Evolutionary conservation across 2,797 vertebrate species (phyloP).

Genomic region (Martes flavigula): DNA sequence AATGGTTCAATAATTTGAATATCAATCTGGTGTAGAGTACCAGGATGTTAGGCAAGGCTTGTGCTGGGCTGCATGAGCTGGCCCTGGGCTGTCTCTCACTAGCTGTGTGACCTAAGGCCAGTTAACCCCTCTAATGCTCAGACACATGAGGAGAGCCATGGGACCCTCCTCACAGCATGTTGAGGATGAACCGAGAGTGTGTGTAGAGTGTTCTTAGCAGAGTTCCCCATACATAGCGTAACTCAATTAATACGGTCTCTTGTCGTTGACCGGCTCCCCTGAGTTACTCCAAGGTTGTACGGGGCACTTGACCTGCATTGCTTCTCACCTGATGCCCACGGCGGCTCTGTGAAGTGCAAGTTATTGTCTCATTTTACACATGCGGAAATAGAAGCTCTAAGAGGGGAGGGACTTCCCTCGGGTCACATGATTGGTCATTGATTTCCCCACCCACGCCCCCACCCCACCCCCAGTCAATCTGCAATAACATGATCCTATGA

Average conservation of each 20-base stretch:
- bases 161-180: fast-evolving
- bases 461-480: background rate
- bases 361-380: background rate
- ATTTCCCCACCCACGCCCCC: background rate
- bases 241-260: background rate
- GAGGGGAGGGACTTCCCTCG: background rate
- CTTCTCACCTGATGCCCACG: background rate
- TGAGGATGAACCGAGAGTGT: background rate
- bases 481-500: background rate
- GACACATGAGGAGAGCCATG: background rate
- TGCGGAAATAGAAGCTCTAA: background rate
- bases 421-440: background rate
- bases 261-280: fast-evolving
- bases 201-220: fast-evolving
- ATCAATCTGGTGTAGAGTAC: background rate
- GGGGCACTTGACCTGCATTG: background rate
- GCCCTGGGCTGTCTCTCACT: background rate
- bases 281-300: background rate
- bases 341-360: background rate
- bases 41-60: background rate
- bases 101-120: background rate
- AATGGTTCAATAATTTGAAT: background rate
- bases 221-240: fast-evolving
- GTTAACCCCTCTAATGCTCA: background rate
- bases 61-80: background rate